A percentile compares a stretch with the other conserved stretches of the same genome.
These are phyloP conservation scores for Benthosema pterotum DNA, from an alignment of 2,797 vertebrate genomes.

Conservation along the genomic window DNA sequence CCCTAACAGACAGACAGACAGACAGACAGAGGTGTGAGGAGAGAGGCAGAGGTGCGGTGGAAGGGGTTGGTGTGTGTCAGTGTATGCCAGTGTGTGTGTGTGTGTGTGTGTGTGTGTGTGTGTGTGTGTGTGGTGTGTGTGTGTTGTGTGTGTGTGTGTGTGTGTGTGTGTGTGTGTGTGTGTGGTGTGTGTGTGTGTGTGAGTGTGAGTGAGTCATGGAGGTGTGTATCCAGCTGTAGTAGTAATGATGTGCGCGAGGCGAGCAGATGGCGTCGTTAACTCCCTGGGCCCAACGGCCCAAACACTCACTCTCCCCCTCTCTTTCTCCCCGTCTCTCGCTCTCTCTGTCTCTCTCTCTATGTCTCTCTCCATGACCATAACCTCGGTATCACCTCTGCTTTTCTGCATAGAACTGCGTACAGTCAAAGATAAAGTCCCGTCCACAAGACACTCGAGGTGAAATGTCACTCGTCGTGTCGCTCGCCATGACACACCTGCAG, in stretches of 20 bases:
- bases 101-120: too few relatives aligned
- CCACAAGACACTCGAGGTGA: neutral
- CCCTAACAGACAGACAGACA: neutral
- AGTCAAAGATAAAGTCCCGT: too few relatives aligned
- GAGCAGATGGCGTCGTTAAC: conserved; percentile 76
- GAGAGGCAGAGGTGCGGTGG: neutral
- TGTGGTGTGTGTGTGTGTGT: conserved; percentile 55
- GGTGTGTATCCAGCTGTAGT: conserved; percentile 77
- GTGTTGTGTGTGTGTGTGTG: too few relatives aligned
- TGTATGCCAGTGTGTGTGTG: too few relatives aligned
- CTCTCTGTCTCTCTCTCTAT: conserved; percentile 14
- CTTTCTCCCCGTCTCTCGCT: neutral
- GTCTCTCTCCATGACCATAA: too few relatives aligned
- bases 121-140: too few relatives aligned
- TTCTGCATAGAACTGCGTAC: too few relatives aligned
- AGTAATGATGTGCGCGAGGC: conserved; percentile 72
- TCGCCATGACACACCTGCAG: too few relatives aligned
- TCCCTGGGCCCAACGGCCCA: conserved; percentile 63
- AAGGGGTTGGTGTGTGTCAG: too few relatives aligned
- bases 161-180: too few relatives aligned
- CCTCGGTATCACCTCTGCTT: conserved; percentile 37
- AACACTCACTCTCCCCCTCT: conserved; percentile 31
- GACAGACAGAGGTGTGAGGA: neutral
- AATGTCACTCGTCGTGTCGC: too few relatives aligned
- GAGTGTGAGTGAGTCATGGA: neutral